A percentile compares a stretch with the other conserved stretches of the same genome.
Evolutionary conservation across 2,113 vertebrate species (phyloP).

Genomic region (Tachuris rubrigastra): DNA sequence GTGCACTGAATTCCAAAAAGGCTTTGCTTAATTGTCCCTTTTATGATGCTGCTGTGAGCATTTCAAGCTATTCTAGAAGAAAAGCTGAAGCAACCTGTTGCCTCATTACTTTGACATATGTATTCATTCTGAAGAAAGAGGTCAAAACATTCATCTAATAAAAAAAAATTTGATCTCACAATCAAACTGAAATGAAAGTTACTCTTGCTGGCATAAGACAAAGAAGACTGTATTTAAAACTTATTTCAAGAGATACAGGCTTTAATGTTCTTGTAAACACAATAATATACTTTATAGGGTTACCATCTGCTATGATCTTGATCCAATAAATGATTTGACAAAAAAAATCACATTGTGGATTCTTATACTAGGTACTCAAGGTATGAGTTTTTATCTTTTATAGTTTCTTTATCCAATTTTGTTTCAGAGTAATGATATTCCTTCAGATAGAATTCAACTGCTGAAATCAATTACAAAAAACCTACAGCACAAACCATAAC

Average conservation of each 20-base stretch:
- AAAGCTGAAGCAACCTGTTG: not conserved
- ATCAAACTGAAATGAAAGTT: slow-evolving; percentile 44
- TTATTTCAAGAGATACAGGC: slow-evolving; percentile 45
- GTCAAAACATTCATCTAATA: slow-evolving; percentile 4
- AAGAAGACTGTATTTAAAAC: slow-evolving; percentile 32
- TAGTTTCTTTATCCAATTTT: slow-evolving; percentile 80
- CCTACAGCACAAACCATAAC: slow-evolving; percentile 61
- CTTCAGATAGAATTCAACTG: slow-evolving; percentile 66
- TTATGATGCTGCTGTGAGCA: not conserved
- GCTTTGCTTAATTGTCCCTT: not conserved
- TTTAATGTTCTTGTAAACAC: slow-evolving; percentile 44
- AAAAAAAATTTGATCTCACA: slow-evolving; percentile 1
- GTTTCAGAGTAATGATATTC: slow-evolving; percentile 77
- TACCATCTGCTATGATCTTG: slow-evolving; percentile 84
- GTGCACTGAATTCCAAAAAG: not conserved
- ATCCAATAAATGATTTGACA: slow-evolving; percentile 82
- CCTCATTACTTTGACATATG: not conserved
- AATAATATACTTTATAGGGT: slow-evolving; percentile 69
- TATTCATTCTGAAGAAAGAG: not conserved
- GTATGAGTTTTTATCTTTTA: slow-evolving; percentile 76
- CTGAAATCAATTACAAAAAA: slow-evolving; percentile 70
- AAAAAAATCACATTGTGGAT: slow-evolving; percentile 76
- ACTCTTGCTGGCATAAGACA: not conserved
- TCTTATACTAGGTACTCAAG: slow-evolving; percentile 72
- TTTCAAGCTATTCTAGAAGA: not conserved